phyloP scores from a whole-genome alignment of 2,113 vertebrate genomes.

The Micronisus gabar region DNA sequence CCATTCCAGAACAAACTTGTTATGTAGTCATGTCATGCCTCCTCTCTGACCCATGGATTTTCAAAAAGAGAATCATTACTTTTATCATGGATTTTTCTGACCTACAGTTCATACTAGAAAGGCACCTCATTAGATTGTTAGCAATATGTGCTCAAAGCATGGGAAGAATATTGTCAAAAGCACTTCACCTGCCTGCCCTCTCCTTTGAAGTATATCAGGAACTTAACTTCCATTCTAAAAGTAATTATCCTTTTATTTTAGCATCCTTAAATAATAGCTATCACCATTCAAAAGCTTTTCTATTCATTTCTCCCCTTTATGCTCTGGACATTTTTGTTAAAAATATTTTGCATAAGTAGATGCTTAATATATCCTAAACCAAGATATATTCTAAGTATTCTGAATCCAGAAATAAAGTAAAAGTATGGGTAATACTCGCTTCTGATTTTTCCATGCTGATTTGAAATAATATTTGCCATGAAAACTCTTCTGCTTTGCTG shows the following conservation, averaged over 20 bases:
- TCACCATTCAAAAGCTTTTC: not conserved
- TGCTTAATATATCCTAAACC: not conserved
- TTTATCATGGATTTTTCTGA: conserved; percentile 34
- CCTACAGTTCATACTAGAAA: conserved; percentile 3
- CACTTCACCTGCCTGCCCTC: not conserved
- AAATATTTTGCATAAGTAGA: not conserved
- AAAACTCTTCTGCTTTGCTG: not conserved
- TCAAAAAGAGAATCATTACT: conserved; percentile 25
- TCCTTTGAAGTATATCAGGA: not conserved
- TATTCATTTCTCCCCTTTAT: not conserved
- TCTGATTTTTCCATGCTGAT: not conserved
- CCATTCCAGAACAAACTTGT: not conserved
- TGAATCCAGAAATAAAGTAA: not conserved
- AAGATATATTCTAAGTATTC: not conserved
- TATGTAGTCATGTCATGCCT: not conserved
- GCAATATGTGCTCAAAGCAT: not conserved
- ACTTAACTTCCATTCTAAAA: not conserved
- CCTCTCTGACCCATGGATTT: not conserved
- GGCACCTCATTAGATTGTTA: not conserved
- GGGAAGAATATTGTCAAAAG: not conserved
- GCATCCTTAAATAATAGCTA: not conserved
- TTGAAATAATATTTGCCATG: not conserved
- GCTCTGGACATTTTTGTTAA: not conserved
- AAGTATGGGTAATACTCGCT: not conserved
- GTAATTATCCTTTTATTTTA: not conserved